A percentile compares a stretch with the other conserved stretches of the same genome.
Conservation (phyloP, 1,140 invertebrate genomes). For the Chymomyza costata region DNA sequence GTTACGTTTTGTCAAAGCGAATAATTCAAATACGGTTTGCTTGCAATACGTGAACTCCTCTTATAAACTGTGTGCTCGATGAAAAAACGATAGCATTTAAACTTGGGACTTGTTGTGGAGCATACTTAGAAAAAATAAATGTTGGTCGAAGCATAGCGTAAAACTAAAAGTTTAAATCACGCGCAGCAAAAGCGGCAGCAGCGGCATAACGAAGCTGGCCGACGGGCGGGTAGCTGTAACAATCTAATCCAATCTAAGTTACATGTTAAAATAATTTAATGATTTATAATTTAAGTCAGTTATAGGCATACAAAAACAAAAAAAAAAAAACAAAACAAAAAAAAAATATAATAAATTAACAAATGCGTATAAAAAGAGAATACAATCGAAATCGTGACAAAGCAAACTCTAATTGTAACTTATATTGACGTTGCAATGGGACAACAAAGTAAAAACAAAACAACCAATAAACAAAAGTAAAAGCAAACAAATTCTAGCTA, state of each 20-base stretch:
- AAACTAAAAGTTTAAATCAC: conserved; percentile 57
- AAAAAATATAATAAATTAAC: conserved; percentile 31
- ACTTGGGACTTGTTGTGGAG: too few relatives aligned
- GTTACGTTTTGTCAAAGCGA: conserved; percentile 12
- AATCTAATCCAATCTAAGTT: conserved; percentile 73
- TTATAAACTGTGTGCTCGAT: background rate
- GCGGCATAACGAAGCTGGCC: conserved; percentile 51
- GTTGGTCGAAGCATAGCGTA: conserved; percentile 49
- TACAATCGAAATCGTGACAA: conserved; percentile 57
- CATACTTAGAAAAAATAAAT: background rate
- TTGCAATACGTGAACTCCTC: background rate
- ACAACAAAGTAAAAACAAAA: conserved; percentile 15
- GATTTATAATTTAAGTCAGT: conserved; percentile 66
- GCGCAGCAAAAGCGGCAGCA: conserved; percentile 23
- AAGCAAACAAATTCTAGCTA: conserved; percentile 61
- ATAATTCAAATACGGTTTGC: too few relatives aligned
- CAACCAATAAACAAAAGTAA: conserved; percentile 31
- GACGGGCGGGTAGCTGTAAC: conserved; percentile 70
- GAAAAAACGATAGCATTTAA: too few relatives aligned
- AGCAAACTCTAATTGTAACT: conserved; percentile 53
- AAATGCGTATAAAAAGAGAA: conserved; percentile 1
- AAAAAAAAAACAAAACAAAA: conserved; percentile 43
- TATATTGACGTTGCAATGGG: conserved; percentile 16
- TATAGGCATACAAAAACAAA: conserved; percentile 54
- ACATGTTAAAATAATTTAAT: conserved; percentile 71